Evolutionary conservation across 2,888 invertebrate species (phyloP).

Genomic region (Phalangium opilio): DNA sequence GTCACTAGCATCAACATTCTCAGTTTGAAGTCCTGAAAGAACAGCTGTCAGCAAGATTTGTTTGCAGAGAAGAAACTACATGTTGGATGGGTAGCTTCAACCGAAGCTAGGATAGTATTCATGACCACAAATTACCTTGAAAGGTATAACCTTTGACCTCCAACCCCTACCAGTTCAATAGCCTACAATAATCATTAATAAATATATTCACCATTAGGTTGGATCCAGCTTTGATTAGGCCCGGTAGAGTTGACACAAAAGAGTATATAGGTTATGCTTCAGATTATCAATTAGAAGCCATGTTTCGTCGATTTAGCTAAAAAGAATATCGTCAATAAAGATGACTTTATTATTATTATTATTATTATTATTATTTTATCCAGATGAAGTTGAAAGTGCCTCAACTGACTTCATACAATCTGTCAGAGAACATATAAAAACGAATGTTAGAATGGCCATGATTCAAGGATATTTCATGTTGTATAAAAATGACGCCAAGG

Average conservation of each 20-base stretch:
- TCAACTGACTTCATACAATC: conserved; percentile 50
- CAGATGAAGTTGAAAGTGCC: conserved; percentile 30
- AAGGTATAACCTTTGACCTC: conserved; percentile 52
- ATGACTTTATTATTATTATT: too few relatives aligned
- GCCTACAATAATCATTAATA: too few relatives aligned
- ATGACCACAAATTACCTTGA: conserved; percentile 99
- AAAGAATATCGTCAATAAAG: too few relatives aligned
- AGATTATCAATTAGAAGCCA: conserved; percentile 52
- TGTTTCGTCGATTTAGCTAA: conserved; percentile 81
- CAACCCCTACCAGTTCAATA: too few relatives aligned
- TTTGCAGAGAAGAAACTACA: too few relatives aligned
- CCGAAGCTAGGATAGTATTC: conserved; percentile 92
- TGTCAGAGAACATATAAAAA: conserved; percentile 30
- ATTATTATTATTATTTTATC: too few relatives aligned
- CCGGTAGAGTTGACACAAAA: conserved; percentile 85
- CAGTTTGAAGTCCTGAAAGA: conserved; percentile 12
- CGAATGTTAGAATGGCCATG: conserved; percentile 74
- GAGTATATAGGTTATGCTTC: conserved; percentile 68
- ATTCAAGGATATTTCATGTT: conserved; percentile 92
- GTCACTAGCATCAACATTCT: conserved; percentile 17
- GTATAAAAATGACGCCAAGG: conserved; percentile 52
- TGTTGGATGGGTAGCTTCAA: conserved; percentile 97
- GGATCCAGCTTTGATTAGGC: conserved; percentile 87
- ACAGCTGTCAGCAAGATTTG: too few relatives aligned
- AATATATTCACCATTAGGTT: conserved; percentile 42